Evolutionary conservation across 2,888 invertebrate genomes (phyloP).

Genomic region (Minunthozetes semirufus): DNA sequence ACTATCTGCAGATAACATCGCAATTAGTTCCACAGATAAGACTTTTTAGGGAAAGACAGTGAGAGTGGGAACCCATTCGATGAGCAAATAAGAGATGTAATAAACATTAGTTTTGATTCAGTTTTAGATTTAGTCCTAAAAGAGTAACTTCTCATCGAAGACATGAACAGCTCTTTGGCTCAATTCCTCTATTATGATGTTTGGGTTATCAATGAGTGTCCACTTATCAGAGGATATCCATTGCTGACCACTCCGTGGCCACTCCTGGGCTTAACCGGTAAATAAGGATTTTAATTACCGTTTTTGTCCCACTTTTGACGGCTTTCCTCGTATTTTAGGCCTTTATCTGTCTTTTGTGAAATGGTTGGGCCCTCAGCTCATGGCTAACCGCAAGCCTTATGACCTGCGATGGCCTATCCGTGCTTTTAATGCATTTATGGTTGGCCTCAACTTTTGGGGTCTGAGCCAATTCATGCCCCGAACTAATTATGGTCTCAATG

Average conservation of each 20-base stretch:
- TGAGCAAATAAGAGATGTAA: no score
- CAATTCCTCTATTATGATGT: background rate
- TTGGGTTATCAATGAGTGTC: background rate
- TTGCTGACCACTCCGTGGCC: conserved; percentile 24
- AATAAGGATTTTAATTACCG: background rate
- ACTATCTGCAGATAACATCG: no score
- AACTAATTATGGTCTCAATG: background rate
- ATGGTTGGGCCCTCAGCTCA: conserved; percentile 27
- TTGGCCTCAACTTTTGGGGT: conserved; percentile 24
- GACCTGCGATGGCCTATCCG: conserved; percentile 31
- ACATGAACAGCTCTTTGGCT: background rate
- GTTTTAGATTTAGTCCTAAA: no score
- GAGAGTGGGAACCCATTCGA: no score
- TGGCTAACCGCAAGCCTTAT: conserved; percentile 28
- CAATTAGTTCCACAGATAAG: no score
- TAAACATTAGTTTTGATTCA: no score
- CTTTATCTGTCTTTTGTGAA: conserved; percentile 32
- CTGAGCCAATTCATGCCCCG: background rate
- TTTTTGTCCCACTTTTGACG: no score
- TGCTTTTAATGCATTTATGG: conserved; percentile 31
- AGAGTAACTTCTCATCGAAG: no score
- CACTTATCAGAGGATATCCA: background rate
- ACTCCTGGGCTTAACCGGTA: background rate
- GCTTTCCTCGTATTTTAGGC: background rate
- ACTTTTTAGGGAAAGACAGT: no score